These are phyloP conservation scores for Lepidotrigona ventralis DNA, from an alignment of 1,140 invertebrate species.

Conservation along the genomic window DNA sequence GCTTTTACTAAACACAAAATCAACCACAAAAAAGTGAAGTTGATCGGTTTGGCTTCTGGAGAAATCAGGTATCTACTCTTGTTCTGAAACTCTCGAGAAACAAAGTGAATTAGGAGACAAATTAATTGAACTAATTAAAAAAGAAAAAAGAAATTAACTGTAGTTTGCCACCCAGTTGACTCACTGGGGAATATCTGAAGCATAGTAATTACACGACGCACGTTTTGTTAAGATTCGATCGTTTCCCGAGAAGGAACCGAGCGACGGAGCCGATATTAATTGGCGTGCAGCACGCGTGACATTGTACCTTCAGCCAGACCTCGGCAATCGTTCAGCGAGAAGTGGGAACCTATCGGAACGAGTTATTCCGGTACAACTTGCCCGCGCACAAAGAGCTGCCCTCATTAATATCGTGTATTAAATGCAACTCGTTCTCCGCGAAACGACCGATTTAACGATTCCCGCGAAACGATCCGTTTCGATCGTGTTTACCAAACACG, in stretches of 20 bases:
- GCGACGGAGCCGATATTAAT: background rate
- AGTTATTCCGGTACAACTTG: conserved; percentile 66
- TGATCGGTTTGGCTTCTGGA: no score
- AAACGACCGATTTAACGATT: conserved; percentile 48
- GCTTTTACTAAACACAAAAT: no score
- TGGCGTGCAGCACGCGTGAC: conserved; percentile 40
- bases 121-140: no score
- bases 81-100: no score
- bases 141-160: no score
- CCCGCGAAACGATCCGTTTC: conserved; percentile 25
- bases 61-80: no score
- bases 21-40: no score
- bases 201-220: background rate
- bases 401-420: conserved; percentile 64
- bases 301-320: conserved; percentile 53
- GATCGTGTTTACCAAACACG: conserved; percentile 12
- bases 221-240: background rate
- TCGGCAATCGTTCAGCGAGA: conserved; percentile 55
- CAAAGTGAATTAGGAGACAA: no score
- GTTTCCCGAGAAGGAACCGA: background rate
- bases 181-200: no score
- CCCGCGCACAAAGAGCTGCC: conserved; percentile 56
- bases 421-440: conserved; percentile 43
- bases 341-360: conserved; percentile 54
- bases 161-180: no score